A percentile compares a stretch with the other conserved stretches of the same genome.
These are phyloP conservation scores for Plectrocnemia conspersa DNA, from an alignment of 1,140 invertebrate genomes.

Conservation along the genomic window DNA sequence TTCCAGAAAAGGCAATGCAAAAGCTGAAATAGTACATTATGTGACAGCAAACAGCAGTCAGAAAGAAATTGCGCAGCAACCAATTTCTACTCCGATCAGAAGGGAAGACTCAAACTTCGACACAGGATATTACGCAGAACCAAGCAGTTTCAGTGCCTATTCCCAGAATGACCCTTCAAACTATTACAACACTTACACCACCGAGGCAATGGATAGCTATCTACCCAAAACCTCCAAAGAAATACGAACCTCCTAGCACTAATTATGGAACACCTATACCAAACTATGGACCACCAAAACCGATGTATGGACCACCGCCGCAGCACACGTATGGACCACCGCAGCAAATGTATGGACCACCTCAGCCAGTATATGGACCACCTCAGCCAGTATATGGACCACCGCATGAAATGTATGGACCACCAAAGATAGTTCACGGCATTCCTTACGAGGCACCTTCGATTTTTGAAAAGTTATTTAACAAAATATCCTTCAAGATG, in stretches of 20 bases:
- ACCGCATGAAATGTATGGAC: slow-evolving; percentile 48
- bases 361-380: slow-evolving; percentile 45
- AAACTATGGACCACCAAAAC: slow-evolving; percentile 37
- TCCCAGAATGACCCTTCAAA: slow-evolving; percentile 3
- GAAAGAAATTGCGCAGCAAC: neutral
- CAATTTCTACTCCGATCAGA: slow-evolving; percentile 15
- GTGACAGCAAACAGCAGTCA: slow-evolving; percentile 22
- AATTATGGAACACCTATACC: slow-evolving; percentile 43
- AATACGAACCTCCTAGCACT: slow-evolving; percentile 10
- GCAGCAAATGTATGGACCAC: slow-evolving; percentile 39
- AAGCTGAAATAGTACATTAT: slow-evolving; percentile 24
- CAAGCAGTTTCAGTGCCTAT: slow-evolving; percentile 18
- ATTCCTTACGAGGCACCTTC: slow-evolving; percentile 53
- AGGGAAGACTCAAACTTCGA: slow-evolving; percentile 25
- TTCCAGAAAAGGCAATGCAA: slow-evolving; percentile 18
- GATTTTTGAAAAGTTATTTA: slow-evolving; percentile 47
- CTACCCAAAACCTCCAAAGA: slow-evolving; percentile 19
- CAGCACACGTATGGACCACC: slow-evolving; percentile 42
- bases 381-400: slow-evolving; percentile 50
- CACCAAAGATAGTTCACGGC: slow-evolving; percentile 44
- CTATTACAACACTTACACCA: slow-evolving; percentile 18
- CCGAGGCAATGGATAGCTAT: slow-evolving; percentile 20
- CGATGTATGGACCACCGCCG: slow-evolving; percentile 45
- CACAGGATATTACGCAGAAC: slow-evolving; percentile 28
- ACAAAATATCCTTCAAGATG: slow-evolving; percentile 63